These are phyloP conservation scores for Rhea pennata DNA, from an alignment of 2,113 vertebrate species.

Conservation along the genomic window DNA sequence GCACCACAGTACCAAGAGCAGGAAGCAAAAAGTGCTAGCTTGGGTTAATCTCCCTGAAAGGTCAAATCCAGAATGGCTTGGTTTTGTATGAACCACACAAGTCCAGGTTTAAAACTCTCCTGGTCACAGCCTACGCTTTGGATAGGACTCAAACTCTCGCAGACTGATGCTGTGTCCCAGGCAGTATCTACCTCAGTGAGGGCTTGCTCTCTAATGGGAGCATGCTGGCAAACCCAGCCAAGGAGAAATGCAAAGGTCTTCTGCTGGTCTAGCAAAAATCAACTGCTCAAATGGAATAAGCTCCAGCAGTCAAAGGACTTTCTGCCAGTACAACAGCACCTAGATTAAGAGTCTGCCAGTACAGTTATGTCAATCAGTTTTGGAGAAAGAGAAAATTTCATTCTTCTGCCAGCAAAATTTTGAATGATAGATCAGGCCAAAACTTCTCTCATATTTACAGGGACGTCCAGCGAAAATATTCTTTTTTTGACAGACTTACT, in stretches of 20 bases:
- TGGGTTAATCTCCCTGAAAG: neutral
- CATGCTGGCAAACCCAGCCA: neutral
- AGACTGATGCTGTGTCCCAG: neutral
- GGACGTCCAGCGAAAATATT: conserved; percentile 69
- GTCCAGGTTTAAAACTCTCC: neutral
- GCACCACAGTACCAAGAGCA: accelerated
- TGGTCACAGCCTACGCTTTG: neutral
- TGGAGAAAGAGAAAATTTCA: conserved; percentile 38
- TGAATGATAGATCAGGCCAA: conserved; percentile 67
- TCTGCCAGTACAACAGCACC: conserved; percentile 59
- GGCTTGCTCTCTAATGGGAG: neutral
- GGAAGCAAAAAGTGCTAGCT: neutral
- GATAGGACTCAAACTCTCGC: neutral
- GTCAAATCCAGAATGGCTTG: neutral
- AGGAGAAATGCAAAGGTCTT: neutral
- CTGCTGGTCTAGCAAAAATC: conserved; percentile 12
- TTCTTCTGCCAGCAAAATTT: conserved; percentile 67
- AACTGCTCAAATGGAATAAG: neutral
- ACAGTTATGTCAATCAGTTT: conserved; percentile 62
- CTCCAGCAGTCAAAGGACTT: conserved; percentile 57
- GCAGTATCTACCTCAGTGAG: neutral
- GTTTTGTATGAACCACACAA: neutral
- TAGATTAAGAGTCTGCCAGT: conserved; percentile 54
- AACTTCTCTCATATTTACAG: conserved; percentile 71
- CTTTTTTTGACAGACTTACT: conserved; percentile 69